Base-by-base conservation (phyloP, 2,888 invertebrate genomes). In the Plagodis pulveraria region DNA sequence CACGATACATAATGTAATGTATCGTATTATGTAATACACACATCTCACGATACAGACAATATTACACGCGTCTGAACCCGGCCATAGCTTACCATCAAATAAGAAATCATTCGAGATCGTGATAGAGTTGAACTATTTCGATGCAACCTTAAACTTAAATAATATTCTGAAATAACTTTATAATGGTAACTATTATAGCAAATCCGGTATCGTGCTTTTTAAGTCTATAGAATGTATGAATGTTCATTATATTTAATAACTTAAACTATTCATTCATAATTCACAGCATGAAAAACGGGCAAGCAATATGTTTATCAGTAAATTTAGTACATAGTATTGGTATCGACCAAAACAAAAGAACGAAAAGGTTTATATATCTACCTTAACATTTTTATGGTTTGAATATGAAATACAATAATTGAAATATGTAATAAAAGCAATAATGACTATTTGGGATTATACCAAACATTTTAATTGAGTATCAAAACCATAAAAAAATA, bases 271-370 rank as follows among this genome's bases (percentile, higher is more conserved):
- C 22, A 22, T 22, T 22, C 10, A 41, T 44, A 47, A 51, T 59
- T 68, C 67, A 66, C 67, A 68, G 67, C 67, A 64, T 67, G 38
- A 53, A 52, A 58, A 58, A 57, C 45, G 62, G 67, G 67, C 67
- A 66, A 68, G 62, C 58, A 58, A 50, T 54, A 47, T 45, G 44
- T 52, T 56, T 47, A 54, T 34, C 40, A 44, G n/a, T n/a, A n/a
- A n/a, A n/a, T n/a, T n/a, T n/a, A n/a, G n/a, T n/a, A n/a, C n/a
- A n/a, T n/a, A n/a, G n/a, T n/a, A 6, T 35, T 32, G 52, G 60
- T 59, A 62, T 48, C 63, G 63, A 56, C 54, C 50, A 58, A 12
- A 38, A 50, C 40, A 40, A 22, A 22, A 44, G 9, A 48, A 43
- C 7, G 10, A 49, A 57, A 52, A 52, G n/a, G 7, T 6, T 43